Base-by-base conservation (phyloP, 2,888 invertebrate species). In the Periphyllus acericola region DNA sequence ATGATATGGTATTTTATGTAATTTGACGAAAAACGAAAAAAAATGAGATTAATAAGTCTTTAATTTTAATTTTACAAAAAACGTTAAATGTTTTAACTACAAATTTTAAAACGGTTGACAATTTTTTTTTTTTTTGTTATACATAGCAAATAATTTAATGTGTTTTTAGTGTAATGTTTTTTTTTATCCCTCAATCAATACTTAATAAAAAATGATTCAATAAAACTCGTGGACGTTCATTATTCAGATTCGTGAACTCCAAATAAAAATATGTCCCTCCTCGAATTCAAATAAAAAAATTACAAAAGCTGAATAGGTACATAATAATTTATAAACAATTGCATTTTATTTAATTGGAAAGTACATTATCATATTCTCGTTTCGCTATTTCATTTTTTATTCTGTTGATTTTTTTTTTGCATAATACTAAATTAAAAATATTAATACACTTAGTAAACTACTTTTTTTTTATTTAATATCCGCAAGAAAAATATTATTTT, bases 381-480 rank as follows among this genome's bases (percentile, higher is more conserved):
- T 52, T 79, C 6, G n/a, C 17, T 60, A n/a, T 55, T 79, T 14
- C 6, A 55, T 21, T 79, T 19, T 36, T 34, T n/a, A 60, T 34
- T 60, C 3, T 60, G 52, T 60, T 79, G 34, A 79, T n/a, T 60
- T 68, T 66, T 68, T 60, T 34, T 79, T 60, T 55, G 9, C 55
- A 32, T 79, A 1, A 32, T 3, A 32, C 52, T 52, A 21, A 78
- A 52, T 78, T 32, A 76, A 78, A 75, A 75, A 32, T 78, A 52
- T 19, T 78, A 78, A 78, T 52, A n/a, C 21, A 40, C 46, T 78
- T 52, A 78, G 76, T 8, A 40, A 11, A 78, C 52, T 52, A 29
- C 46, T 34, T 29, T 29, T 21, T 52, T 78, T 79, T 60, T 55
- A 79, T 60, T 79, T 79, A 79, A 60, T 79, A 60, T n/a, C n/a